Evolutionary conservation across 2,888 invertebrate species (phyloP).

Genomic region (Fragum sueziense): DNA sequence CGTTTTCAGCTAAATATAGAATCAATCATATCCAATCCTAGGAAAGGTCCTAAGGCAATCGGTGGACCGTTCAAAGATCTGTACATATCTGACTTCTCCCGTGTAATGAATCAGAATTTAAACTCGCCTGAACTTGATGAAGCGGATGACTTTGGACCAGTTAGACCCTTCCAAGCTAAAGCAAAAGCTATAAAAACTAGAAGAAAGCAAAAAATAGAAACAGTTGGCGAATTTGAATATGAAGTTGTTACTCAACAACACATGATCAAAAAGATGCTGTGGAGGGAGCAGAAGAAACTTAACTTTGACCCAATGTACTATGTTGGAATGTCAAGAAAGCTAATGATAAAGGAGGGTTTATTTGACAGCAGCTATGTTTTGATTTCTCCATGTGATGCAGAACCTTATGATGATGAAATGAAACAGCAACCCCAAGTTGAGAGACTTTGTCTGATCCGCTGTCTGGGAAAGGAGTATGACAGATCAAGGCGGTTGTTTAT

Average conservation of each 20-base stretch:
- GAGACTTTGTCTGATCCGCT: constrained; percentile 70
- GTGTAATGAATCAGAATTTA: constrained; percentile 56
- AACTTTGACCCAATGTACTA: constrained; percentile 72
- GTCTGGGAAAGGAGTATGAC: constrained; percentile 66
- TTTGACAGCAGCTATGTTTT: constrained; percentile 75
- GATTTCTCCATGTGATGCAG: constrained; percentile 58
- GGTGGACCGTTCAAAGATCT: constrained; percentile 57
- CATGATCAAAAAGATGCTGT: constrained; percentile 69
- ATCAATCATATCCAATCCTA: constrained; percentile 34
- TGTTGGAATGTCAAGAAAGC: constrained; percentile 72
- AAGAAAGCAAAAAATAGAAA: constrained; percentile 27
- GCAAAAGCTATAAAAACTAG: constrained; percentile 45
- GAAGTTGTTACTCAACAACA: constrained; percentile 71
- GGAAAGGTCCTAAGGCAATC: constrained; percentile 38
- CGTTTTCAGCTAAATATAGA: constrained; percentile 52
- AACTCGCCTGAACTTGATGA: constrained; percentile 48
- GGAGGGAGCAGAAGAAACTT: constrained; percentile 63
- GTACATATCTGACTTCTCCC: constrained; percentile 71
- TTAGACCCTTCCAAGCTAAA: constrained; percentile 47
- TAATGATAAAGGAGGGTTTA: constrained; percentile 72
- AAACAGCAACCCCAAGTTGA: constrained; percentile 28
- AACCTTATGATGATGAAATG: constrained; percentile 39
- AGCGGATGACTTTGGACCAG: constrained; percentile 27
- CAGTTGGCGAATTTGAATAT: constrained; percentile 53
- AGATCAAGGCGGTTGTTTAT: constrained; percentile 69